These are phyloP conservation scores for Acleris laterana DNA, from an alignment of 2,888 invertebrate genomes.

Conservation along the genomic window DNA sequence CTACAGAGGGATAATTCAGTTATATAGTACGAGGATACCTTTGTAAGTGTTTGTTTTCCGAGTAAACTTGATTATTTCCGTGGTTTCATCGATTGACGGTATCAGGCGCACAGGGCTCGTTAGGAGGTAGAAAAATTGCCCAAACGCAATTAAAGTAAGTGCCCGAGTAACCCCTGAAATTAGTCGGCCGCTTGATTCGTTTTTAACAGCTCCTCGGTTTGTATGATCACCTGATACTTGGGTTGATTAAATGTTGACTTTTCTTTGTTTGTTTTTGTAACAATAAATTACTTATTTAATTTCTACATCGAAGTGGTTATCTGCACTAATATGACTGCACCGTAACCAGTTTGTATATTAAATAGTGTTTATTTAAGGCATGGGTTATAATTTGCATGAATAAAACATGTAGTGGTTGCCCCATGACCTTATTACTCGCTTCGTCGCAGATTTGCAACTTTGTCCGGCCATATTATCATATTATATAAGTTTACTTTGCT, in stretches of 20 bases:
- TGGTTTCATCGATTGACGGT: constrained; percentile 33
- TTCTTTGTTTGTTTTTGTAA: constrained; percentile 16
- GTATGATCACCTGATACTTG: constrained; percentile 53
- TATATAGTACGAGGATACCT: no score
- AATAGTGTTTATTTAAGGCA: constrained; percentile 14
- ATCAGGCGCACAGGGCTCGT: constrained; percentile 50
- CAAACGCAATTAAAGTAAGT: constrained; percentile 52
- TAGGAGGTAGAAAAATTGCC: constrained; percentile 48
- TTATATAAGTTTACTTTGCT: constrained; percentile 5
- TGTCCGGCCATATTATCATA: constrained; percentile 16
- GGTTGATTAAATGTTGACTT: constrained; percentile 14
- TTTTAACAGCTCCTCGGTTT: constrained; percentile 60
- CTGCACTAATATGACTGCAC: neutral
- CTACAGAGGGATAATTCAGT: no score
- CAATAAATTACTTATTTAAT: neutral
- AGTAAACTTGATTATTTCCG: no score
- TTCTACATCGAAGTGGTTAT: neutral
- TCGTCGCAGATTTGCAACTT: constrained; percentile 6
- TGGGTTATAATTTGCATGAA: constrained; percentile 6
- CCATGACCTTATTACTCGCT: constrained; percentile 18
- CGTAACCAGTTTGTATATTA: neutral
- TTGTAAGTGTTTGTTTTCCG: no score
- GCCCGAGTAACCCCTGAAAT: constrained; percentile 40
- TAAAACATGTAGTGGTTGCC: constrained; percentile 13
- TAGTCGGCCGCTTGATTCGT: constrained; percentile 55